phyloP scores from a whole-genome alignment of 2,113 vertebrate species.

The Anseranas semipalmata region DNA sequence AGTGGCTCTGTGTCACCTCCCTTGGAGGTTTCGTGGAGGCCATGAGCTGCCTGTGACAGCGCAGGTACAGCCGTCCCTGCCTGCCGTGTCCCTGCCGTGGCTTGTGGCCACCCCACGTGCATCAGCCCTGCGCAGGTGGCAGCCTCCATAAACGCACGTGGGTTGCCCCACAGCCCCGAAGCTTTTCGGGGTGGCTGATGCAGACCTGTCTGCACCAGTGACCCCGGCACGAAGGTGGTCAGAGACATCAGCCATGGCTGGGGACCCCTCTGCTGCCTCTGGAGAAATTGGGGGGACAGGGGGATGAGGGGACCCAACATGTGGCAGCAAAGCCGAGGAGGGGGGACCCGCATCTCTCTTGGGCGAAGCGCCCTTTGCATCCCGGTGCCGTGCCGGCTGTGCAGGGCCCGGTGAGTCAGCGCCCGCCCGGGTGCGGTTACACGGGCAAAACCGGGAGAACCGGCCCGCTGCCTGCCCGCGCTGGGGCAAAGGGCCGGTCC shows the following conservation, averaged over 20 bases:
- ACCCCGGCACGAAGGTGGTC: fast-evolving
- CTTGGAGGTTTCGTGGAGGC: not conserved
- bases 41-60: too few relatives aligned
- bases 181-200: fast-evolving
- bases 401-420: not conserved
- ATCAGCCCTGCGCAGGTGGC: fast-evolving
- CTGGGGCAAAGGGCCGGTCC: too few relatives aligned
- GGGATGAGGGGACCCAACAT: fast-evolving
- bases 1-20: not conserved
- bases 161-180: not conserved
- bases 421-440: not conserved
- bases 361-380: not conserved
- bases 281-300: fast-evolving
- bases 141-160: fast-evolving
- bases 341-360: fast-evolving
- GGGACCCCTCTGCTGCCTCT: not conserved
- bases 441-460: not conserved
- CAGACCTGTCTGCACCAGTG: fast-evolving
- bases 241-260: not conserved
- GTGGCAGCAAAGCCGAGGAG: not conserved
- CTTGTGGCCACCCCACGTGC: not conserved
- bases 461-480: not conserved
- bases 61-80: not conserved
- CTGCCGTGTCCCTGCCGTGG: fast-evolving
- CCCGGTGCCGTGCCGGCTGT: fast-evolving